Percentiles rank a stretch among this genome's conserved stretches.
Evolutionary conservation across 1,140 invertebrate species (phyloP).

Genomic region (Euwallacea similis): DNA sequence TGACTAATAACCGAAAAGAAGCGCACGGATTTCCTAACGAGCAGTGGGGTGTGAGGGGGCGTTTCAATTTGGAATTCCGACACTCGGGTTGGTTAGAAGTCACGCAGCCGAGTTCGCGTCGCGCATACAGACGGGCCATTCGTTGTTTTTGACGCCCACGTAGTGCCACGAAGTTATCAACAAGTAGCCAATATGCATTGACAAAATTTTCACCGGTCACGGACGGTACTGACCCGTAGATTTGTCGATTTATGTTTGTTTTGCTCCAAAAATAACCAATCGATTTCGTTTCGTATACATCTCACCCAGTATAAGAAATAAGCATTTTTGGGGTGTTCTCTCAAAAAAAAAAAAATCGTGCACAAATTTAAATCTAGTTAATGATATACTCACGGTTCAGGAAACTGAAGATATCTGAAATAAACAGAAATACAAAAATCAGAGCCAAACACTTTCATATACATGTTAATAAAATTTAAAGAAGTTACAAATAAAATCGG

Average conservation of each 20-base stretch:
- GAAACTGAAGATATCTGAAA: conserved; percentile 32
- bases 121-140: conserved; percentile 44
- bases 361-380: conserved; percentile 9
- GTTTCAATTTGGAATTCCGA: conserved; percentile 28
- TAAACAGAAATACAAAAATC: conserved; percentile 19
- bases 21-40: conserved; percentile 32
- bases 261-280: conserved; percentile 29
- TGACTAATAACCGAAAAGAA: conserved; percentile 48
- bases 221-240: conserved; percentile 35
- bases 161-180: conserved; percentile 45
- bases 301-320: background rate
- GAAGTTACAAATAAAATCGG: too few species aligned
- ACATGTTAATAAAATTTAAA: background rate
- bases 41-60: conserved; percentile 41
- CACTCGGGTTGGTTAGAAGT: conserved; percentile 46
- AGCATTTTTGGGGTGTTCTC: background rate
- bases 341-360: conserved; percentile 1
- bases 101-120: conserved; percentile 46
- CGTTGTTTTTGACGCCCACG: conserved; percentile 39
- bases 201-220: conserved; percentile 28
- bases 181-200: conserved; percentile 55
- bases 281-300: conserved; percentile 14
- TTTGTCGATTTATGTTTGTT: conserved; percentile 33
- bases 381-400: conserved; percentile 30
- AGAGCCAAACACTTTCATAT: background rate